Base-by-base conservation (phyloP, 2,113 vertebrate species). In the Periophthalmodon schlosseri region DNA sequence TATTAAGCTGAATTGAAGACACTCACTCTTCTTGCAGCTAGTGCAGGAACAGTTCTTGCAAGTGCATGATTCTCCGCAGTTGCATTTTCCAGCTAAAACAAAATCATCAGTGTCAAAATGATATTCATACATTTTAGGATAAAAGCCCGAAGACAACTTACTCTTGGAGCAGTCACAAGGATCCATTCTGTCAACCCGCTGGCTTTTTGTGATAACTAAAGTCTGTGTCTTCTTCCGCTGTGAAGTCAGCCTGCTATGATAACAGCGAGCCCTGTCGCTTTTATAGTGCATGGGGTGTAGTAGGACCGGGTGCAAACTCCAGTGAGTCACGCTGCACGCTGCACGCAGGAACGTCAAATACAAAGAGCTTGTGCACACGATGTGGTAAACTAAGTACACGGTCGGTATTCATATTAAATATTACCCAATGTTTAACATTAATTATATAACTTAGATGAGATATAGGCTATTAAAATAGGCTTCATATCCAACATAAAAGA, bases 41-140 rank as follows among this genome's bases (percentile, higher is more conserved):
- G 90, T 94, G 86, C 96, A 97, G 75, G 94, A 89, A 76, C 96
- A 97, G 76, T 96, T 93, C 6, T 91, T 94, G 71, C 96, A 97
- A 11, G 91, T 92, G 90, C 95, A 97, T 77, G 92, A 94, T 73
- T 81, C 86, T 8, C 91, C 95, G 2, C 96, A 97, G 75, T 74
- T 95, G 86, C 95, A 97, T 69, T 88, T 88, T 79, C 94, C 95
- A 86, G 90, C 96, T 97, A 44, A 2, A 77, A 84, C 46, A 36
- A 56, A 16, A 16, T 36, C 1, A 36, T 10, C 18, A 21, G 6
- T 44, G 34, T 21, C 20, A 65, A 44, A 56, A 21, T 56, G n/a
- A 33, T 6, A 34, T 21, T 56, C 8, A 1, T n/a, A 39, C 5
- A 39, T 54, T 20, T 20, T 18, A 52, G 20, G n/a, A 24, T 15